Base-by-base conservation (phyloP, 2,888 invertebrate species). In the Limenitis camilla region DNA sequence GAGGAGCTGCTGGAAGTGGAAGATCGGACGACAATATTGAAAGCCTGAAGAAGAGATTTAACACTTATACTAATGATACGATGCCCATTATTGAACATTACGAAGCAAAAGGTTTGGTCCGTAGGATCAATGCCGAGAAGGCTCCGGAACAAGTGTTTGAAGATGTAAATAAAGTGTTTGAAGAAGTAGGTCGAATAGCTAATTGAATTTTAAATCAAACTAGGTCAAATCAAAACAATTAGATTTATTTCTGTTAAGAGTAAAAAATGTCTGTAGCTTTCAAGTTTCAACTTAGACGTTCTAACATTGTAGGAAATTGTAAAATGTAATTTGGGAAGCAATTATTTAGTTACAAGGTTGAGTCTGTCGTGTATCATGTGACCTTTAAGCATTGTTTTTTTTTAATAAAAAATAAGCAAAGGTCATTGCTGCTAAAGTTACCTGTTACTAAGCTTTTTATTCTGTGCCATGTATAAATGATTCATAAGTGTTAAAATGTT, bases 11-110 rank as follows among this genome's bases (percentile, higher is more conserved):
- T 40, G 96, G 95, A 43, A 97, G 96, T 75, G 98, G 98, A 0
- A 91, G 99, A 8, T 90, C 93, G 1, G 99, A 99, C 76, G 99
- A 99, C 77, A 99, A 99, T 72, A 75, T 91, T 40, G 96, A 97
- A 38, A 94, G 94, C 64, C 82, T 98, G 42, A 91, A 92, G 64
- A 97, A 97, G 72, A 90, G 98, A 54, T 95, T 97, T 66, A 89
- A 92, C 62, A 98, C 96, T 0, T 97, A 96, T 72, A 78, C 92
- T 28, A 92, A 91, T 56, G 95, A 95, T 67, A 97, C 98, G 0
- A 89, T 95, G 89, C 97, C 98, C 0, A 97, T 99, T 59, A 92
- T 98, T 49, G 89, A 96, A 31, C 89, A 95, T 73, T 98, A 96
- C 67, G 91, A 93, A 38, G 73, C 88, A 32, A 73, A 87, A 52